Percentiles rank a stretch among this genome's conserved stretches.
These are phyloP conservation scores for Troides oblongomaculatus DNA, from an alignment of 2,888 invertebrate species.

Conservation along the genomic window DNA sequence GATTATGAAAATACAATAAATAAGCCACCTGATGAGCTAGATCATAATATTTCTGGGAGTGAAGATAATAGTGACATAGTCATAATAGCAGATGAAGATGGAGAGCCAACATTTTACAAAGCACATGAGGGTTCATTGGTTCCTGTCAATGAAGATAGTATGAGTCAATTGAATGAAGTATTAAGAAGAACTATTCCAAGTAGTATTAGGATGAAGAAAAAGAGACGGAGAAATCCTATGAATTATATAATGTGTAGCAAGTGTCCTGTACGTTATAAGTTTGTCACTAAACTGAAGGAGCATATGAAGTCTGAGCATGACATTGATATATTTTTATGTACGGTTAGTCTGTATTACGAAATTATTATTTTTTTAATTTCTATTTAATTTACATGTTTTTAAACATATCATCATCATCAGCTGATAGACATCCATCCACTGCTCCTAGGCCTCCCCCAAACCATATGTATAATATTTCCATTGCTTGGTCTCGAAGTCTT, in stretches of 20 bases:
- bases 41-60: constrained; percentile 29
- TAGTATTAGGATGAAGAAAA: constrained; percentile 35
- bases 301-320: constrained; percentile 65
- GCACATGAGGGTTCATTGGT: constrained; percentile 36
- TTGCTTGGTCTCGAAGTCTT: too few relatives aligned
- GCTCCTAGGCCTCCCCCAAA: too few relatives aligned
- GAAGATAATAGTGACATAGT: constrained; percentile 44
- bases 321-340: constrained; percentile 58
- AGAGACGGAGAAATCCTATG: constrained; percentile 59
- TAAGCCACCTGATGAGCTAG: constrained; percentile 19
- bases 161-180: constrained; percentile 29
- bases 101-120: constrained; percentile 42
- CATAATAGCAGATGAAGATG: constrained; percentile 46
- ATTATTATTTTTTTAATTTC: too few relatives aligned
- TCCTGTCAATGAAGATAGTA: constrained; percentile 37
- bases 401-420: too few relatives aligned
- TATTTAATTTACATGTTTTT: too few relatives aligned
- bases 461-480: too few relatives aligned
- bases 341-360: constrained; percentile 45
- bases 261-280: constrained; percentile 64
- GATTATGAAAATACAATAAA: constrained; percentile 16
- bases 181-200: constrained; percentile 11
- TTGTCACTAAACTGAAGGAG: constrained; percentile 59
- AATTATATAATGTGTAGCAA: constrained; percentile 49
- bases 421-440: too few relatives aligned